A percentile compares a stretch with the other conserved stretches of the same genome.
phyloP scores from a whole-genome alignment of 2,888 invertebrate species.

The Amblyjoppa fuscipennis region DNA sequence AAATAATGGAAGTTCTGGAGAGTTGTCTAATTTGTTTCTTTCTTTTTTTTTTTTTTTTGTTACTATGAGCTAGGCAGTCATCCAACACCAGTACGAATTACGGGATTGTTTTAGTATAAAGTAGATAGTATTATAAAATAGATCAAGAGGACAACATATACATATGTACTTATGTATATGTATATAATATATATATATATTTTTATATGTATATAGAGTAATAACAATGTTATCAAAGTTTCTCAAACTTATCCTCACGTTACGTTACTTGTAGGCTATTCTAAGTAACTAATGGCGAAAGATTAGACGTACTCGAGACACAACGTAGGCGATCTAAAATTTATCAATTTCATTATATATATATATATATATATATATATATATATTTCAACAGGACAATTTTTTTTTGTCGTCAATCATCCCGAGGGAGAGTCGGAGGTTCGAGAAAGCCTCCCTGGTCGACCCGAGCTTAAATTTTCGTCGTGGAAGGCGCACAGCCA shows the following conservation, averaged over 20 bases:
- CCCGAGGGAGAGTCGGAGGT: too few relatives aligned
- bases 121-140: conserved; percentile 46
- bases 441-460: background rate
- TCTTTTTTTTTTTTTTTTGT: conserved; percentile 70
- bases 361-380: background rate
- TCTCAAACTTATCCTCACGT: conserved; percentile 68
- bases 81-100: conserved; percentile 82
- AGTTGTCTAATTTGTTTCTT: conserved; percentile 41
- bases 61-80: conserved; percentile 84
- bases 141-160: conserved; percentile 34
- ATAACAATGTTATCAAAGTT: conserved; percentile 65
- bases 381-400: too few relatives aligned
- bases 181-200: conserved; percentile 43
- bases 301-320: conserved; percentile 54
- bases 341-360: background rate
- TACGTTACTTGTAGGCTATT: conserved; percentile 78
- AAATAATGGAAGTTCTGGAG: conserved; percentile 76
- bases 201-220: conserved; percentile 46
- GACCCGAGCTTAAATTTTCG: background rate
- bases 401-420: too few relatives aligned
- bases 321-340: conserved; percentile 51
- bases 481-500: background rate
- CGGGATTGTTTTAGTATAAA: conserved; percentile 71
- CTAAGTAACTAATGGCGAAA: conserved; percentile 70
- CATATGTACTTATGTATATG: conserved; percentile 66